Evolutionary conservation across 2,113 vertebrate species (phyloP), one percentile per base, ranked within the genome.

Genomic region (Elaphurus davidianus): DNA sequence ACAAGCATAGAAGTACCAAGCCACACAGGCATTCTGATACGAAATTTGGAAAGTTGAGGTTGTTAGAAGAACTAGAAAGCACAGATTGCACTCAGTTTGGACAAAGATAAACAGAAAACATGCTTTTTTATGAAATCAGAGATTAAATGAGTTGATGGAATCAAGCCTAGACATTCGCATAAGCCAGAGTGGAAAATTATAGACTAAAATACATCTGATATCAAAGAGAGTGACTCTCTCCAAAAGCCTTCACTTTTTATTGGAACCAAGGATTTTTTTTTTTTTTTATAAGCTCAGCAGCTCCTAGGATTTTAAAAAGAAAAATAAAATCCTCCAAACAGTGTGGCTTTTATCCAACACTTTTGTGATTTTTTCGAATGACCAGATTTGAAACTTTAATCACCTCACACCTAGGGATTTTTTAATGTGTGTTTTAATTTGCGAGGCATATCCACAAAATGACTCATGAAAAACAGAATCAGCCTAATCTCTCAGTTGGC

Each of bases 351-450:
- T 96, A 12, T 98, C 95, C 98, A 99, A 96, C 54, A 79, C 97
- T 98, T 96, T 98, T 97, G 97, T 97, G 97, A 98, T 98, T 99
- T 99, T 74, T 98, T 94, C 93, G 97, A 98, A 98, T 95, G 98
- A 98, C 97, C 97, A 98, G 97, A 98, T 98, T 98, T 98, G 59
- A 10, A 96, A 96, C 96, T 98, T 98, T 98, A 98, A 98, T 99
- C 98, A 93, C 98, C 98, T 98, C 97, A 98, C 98, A 98, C 98
- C 96, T 98, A 97, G 55, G 97, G 98, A 96, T 97, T 98, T 97
- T 83, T 97, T 52, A 13, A 28, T 97, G 93, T 94, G 98, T 97
- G 96, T 78, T 97, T 97, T 97, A 96, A 98, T 97, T 94, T 96
- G 97, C 76, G 94, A 84, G 55, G 87, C 87, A 71, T 28, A 71